Base-by-base conservation (phyloP, 2,888 invertebrate species). In the Alloscopus bannaensis region DNA sequence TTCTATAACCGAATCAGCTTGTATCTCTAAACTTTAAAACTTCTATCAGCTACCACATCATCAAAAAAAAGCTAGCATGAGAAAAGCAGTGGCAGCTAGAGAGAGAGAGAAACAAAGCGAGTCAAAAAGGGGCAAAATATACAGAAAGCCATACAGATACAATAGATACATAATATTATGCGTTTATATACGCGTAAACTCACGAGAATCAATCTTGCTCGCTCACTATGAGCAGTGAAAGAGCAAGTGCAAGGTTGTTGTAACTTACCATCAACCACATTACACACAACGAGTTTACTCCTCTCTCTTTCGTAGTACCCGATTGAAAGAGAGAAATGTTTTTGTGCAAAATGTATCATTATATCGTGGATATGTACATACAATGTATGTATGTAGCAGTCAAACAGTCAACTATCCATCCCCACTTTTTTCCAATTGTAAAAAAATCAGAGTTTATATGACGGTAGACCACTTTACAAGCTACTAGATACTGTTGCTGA, bases 181-280 rank as follows among this genome's bases (percentile, higher is more conserved):
- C 24, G 13, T 36, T 36, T 42, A 42, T 42, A 18, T 55, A 26
- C 55, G 16, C 26, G 22, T 50, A 18, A 18, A 8, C 36, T 13
- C n/a, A 6, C 36, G 36, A 8, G 36, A 6, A 36, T 36, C 13
- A 36, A 36, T 36, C 4, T 20, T 40, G 24, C n/a, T 65, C n/a
- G 40, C 24, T 36, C 24, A 26, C 20, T 42, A 64, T 68, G n/a
- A 18, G 26, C 22, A 26, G 31, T 55, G 60, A 64, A 62, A 55
- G 52, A 72, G 55, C 72, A 72, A 65, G 73, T 65, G 73, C 73
- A 73, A 73, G 73, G 65, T 31, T 59, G n/a, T n/a, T n/a, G n/a
- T n/a, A n/a, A n/a, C n/a, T n/a, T n/a, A n/a, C n/a, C n/a, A n/a
- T n/a, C n/a, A n/a, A n/a, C n/a, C n/a, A n/a, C n/a, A n/a, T n/a